Evolutionary conservation across 2,113 vertebrate genomes (phyloP).

Genomic region (Melanostigma gelatinosum): DNA sequence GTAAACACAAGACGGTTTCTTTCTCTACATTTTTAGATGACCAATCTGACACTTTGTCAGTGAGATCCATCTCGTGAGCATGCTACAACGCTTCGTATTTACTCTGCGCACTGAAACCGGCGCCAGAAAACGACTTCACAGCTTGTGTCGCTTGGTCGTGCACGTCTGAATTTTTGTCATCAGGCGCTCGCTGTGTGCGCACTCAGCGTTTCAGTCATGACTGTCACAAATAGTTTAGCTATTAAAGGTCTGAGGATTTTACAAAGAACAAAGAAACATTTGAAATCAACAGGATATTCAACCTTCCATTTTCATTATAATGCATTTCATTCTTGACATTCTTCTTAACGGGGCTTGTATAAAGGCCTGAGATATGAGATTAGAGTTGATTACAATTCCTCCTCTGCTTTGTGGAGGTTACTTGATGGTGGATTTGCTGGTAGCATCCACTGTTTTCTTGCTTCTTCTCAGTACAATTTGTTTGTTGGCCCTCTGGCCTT

Average conservation of each 20-base stretch:
- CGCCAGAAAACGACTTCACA: background rate
- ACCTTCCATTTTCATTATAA: too few relatives aligned
- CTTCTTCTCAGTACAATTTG: background rate
- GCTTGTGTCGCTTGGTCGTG: too few relatives aligned
- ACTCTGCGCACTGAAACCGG: background rate
- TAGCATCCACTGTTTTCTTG: background rate
- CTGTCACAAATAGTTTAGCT: too few relatives aligned
- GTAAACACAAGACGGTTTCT: background rate
- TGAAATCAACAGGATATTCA: background rate
- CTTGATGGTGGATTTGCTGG: background rate
- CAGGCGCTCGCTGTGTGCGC: background rate
- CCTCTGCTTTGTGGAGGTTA: background rate
- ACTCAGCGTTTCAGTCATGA: background rate
- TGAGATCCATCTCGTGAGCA: background rate
- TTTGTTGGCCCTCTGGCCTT: background rate
- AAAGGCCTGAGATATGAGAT: background rate
- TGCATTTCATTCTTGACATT: too few relatives aligned
- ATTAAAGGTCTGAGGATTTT: too few relatives aligned
- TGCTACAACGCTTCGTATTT: background rate
- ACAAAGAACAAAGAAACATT: too few relatives aligned
- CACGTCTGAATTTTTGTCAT: too few relatives aligned
- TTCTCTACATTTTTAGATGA: constrained; percentile 10
- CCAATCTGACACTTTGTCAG: constrained; percentile 20
- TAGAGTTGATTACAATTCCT: background rate
- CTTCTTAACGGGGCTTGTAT: background rate